These are phyloP conservation scores for Zaprionus lineosus DNA, from an alignment of 2,888 invertebrate species.

Conservation along the genomic window DNA sequence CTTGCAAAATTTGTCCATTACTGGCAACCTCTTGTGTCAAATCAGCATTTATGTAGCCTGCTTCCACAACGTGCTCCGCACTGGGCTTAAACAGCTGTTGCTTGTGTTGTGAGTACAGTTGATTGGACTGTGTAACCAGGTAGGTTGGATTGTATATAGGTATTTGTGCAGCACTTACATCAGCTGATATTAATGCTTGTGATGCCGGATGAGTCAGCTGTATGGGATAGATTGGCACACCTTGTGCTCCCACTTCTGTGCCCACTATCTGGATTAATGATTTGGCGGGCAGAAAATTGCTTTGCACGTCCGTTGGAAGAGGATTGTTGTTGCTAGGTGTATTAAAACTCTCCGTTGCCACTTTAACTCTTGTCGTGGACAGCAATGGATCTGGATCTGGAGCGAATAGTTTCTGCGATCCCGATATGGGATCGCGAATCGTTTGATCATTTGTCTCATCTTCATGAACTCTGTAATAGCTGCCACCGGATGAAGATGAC, in stretches of 20 bases:
- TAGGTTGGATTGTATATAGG: slow-evolving; percentile 82
- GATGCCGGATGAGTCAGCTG: slow-evolving; percentile 82
- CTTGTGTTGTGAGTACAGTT: slow-evolving; percentile 81
- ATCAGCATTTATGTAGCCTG: slow-evolving; percentile 79
- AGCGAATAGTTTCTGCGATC: slow-evolving; percentile 83
- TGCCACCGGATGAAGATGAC: slow-evolving; percentile 35
- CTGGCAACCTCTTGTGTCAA: slow-evolving; percentile 81
- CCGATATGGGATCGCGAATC: slow-evolving; percentile 81
- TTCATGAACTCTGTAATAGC: slow-evolving; percentile 85
- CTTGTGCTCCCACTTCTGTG: slow-evolving; percentile 83
- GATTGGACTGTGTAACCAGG: slow-evolving; percentile 82
- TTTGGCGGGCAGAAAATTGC: slow-evolving; percentile 76
- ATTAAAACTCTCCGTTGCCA: slow-evolving; percentile 82
- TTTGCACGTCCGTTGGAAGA: slow-evolving; percentile 80
- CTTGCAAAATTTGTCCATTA: slow-evolving; percentile 81
- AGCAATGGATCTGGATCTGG: slow-evolving; percentile 84
- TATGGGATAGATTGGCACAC: slow-evolving; percentile 83
- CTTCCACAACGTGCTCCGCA: slow-evolving; percentile 80
- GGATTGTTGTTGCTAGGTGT: slow-evolving; percentile 83
- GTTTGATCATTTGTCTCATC: slow-evolving; percentile 83
- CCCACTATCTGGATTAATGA: slow-evolving; percentile 80
- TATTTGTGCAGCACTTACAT: slow-evolving; percentile 73
- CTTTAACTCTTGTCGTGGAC: slow-evolving; percentile 81
- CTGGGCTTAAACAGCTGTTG: slow-evolving; percentile 84
- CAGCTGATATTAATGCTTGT: slow-evolving; percentile 80